Conservation (phyloP, 2,797 vertebrate genomes). For the Rhinoraja longicauda region DNA sequence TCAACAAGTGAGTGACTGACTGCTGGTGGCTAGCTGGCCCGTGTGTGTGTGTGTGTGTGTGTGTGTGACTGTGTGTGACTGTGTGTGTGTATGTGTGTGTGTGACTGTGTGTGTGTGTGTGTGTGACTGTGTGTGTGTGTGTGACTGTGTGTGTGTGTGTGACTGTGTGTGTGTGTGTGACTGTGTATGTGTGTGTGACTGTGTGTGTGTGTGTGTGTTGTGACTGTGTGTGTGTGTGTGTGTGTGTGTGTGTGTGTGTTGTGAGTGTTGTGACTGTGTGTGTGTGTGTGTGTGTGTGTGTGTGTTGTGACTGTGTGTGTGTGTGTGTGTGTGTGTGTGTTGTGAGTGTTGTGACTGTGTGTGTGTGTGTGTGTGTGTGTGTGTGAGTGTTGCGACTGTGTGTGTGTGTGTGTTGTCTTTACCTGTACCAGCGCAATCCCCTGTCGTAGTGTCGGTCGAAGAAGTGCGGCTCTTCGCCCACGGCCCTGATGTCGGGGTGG, state of each 20-base stretch:
- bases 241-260: neutral
- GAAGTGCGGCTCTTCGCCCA: slow-evolving; percentile 94
- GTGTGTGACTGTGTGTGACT: neutral
- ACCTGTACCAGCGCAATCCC: slow-evolving; percentile 97
- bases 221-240: too few relatives aligned
- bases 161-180: neutral
- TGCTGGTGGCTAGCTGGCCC: neutral
- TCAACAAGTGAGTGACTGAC: slow-evolving; percentile 27
- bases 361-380: too few relatives aligned
- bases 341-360: neutral
- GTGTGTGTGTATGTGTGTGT: too few relatives aligned
- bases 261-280: neutral
- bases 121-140: too few relatives aligned
- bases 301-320: too few relatives aligned
- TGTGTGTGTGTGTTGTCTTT: too few relatives aligned
- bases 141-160: too few relatives aligned
- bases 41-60: neutral
- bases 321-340: neutral
- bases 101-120: too few relatives aligned
- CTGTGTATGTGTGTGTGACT: too few relatives aligned
- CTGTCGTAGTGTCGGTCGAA: slow-evolving; percentile 96
- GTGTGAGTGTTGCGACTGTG: too few relatives aligned
- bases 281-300: too few relatives aligned
- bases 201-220: too few relatives aligned
- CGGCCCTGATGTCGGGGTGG: slow-evolving; percentile 91